Percentiles rank a stretch among this genome's conserved stretches.
Evolutionary conservation across 2,888 invertebrate genomes (phyloP).

Genomic region (Sarcophaga variegata): DNA sequence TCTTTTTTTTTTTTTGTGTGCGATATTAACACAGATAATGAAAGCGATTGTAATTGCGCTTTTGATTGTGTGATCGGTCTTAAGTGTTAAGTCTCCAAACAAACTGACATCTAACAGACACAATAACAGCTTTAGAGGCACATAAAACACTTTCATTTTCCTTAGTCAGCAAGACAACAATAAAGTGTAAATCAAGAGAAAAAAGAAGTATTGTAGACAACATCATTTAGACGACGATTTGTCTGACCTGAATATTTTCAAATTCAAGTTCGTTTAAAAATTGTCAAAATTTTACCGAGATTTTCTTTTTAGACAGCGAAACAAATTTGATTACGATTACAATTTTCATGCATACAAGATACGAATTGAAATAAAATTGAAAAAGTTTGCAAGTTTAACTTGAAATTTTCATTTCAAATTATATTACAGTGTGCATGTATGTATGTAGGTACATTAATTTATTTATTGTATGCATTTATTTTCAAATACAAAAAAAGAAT

Average conservation of each 20-base stretch:
- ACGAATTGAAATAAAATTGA: too few species aligned
- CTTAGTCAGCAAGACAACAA: constrained; percentile 9
- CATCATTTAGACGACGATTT: constrained; percentile 1
- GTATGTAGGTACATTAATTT: background rate
- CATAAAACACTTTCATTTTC: constrained; percentile 58
- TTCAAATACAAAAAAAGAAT: background rate
- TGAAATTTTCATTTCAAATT: too few species aligned
- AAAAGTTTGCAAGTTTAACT: too few species aligned
- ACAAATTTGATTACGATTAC: background rate
- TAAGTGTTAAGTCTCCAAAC: constrained; percentile 35
- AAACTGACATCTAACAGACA: constrained; percentile 41
- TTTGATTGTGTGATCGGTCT: constrained; percentile 1
- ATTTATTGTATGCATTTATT: background rate
- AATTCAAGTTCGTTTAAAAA: constrained; percentile 62
- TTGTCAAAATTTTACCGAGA: constrained; percentile 19
- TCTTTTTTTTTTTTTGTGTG: background rate
- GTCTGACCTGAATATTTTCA: constrained; percentile 55
- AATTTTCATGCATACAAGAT: background rate
- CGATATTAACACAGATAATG: constrained; percentile 1
- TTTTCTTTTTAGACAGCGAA: background rate
- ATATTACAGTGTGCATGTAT: background rate
- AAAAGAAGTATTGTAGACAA: constrained; percentile 17
- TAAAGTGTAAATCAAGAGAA: constrained; percentile 28
- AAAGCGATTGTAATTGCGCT: background rate
- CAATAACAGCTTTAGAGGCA: background rate